phyloP scores from a whole-genome alignment of 2,797 vertebrate genomes.

The Macrochelys suwanniensis region DNA sequence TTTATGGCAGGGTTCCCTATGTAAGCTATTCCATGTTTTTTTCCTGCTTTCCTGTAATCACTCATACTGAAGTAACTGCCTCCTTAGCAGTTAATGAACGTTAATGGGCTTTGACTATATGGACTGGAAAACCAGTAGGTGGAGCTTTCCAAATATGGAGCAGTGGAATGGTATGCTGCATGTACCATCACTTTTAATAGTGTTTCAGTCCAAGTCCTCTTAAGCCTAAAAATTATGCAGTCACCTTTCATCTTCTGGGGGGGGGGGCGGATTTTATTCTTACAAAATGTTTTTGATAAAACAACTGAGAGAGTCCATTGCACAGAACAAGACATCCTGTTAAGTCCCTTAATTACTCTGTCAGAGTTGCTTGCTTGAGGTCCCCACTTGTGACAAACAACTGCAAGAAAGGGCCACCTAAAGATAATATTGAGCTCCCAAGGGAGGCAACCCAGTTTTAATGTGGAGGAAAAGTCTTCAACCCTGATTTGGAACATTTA shows the following conservation, averaged over 20 bases:
- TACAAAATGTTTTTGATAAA: not conserved
- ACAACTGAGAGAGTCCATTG: not conserved
- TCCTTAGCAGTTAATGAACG: not conserved
- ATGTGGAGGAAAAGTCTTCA: not conserved
- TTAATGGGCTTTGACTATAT: not conserved
- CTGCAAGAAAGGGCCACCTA: not conserved
- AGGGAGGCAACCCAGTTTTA: not conserved
- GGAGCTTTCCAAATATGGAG: not conserved
- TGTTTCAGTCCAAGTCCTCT: not conserved
- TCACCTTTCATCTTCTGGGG: not conserved
- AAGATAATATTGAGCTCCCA: not conserved
- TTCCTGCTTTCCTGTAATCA: not conserved
- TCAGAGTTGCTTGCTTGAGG: not conserved
- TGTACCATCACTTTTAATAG: not conserved
- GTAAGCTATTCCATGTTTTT: not conserved
- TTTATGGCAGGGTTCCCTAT: not conserved
- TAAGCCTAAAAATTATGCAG: not conserved
- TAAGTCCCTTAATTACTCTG: not conserved
- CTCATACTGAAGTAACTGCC: not conserved
- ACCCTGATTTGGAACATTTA: not conserved
- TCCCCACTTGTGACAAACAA: not conserved
- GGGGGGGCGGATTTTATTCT: not conserved
- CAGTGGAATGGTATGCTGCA: not conserved
- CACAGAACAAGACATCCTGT: not conserved
- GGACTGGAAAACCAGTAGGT: fast-evolving